A percentile compares a stretch with the other conserved stretches of the same genome.
Conservation (phyloP, 2,113 vertebrate species). For the Datnioides undecimradiatus region DNA sequence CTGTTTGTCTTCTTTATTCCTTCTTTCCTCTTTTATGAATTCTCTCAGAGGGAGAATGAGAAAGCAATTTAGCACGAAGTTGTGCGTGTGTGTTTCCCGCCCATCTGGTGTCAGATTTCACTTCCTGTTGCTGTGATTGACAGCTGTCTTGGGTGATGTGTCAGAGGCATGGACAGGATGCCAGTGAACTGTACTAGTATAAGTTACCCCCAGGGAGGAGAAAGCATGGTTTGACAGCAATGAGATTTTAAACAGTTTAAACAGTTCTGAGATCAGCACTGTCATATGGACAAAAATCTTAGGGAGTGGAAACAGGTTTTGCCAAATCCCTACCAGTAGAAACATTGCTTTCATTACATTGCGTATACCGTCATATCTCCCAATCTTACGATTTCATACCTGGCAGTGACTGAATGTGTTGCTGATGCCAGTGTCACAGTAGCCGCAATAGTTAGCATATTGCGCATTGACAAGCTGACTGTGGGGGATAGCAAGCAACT, state of each 20-base stretch:
- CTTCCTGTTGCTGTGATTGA: conserved; percentile 53
- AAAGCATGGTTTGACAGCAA: conserved; percentile 21
- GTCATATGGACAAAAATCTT: too few relatives aligned
- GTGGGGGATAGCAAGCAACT: too few relatives aligned
- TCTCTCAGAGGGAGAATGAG: not conserved
- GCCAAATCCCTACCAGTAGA: too few relatives aligned
- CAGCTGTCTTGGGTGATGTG: conserved; percentile 47
- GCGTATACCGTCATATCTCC: too few relatives aligned
- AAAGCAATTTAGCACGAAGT: not conserved
- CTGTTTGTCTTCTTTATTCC: not conserved
- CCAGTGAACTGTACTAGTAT: conserved; percentile 1
- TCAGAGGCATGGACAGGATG: conserved; percentile 14
- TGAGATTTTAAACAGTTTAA: not conserved
- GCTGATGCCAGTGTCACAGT: not conserved
- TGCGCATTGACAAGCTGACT: too few relatives aligned
- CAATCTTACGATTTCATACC: too few relatives aligned
- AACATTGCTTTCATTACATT: too few relatives aligned
- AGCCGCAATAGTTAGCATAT: too few relatives aligned
- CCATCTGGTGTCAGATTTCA: conserved; percentile 46
- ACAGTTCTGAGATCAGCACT: conserved; percentile 30
- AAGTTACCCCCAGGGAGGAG: not conserved
- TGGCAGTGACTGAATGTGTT: not conserved
- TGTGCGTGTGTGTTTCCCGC: not conserved
- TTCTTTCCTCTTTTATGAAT: not conserved
- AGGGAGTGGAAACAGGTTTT: too few relatives aligned